Evolutionary conservation across 2,797 vertebrate species (phyloP), one percentile per base, ranked within the genome.

Genomic region (Carcharodon carcharias): DNA sequence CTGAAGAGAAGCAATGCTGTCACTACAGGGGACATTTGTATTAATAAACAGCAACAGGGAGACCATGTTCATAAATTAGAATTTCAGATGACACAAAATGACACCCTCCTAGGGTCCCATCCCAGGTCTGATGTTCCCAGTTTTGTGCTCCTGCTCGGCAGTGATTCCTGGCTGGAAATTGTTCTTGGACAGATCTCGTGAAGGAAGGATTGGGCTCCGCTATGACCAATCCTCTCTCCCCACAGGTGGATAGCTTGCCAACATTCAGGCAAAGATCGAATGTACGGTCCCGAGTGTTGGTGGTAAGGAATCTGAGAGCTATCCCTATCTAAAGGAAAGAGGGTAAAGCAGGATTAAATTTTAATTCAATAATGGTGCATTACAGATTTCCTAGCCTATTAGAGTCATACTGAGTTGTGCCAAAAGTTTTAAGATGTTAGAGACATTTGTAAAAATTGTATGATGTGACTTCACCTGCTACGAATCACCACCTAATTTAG

Each of bases 21-120:
- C 28, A 7, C 28, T 31, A 9, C 69, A 71, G 26, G 69, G 8
- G 69, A 71, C 4, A 7, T 71, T 71, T 71, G 69, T 71, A 7
- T 71, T 71, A 6, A 1, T 11, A 71, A 28, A 71, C 26, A 71
- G 28, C 69, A 71, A 71, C 69, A 71, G 26, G 28, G 7, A 31
- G 69, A 71, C 28, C 69, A 71, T 8, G 28, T 7, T 31, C 6
- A 28, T 71, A 71, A 71, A 8, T 31, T 28, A 8, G 23, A 69
- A 6, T 21, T 4, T 97, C 96, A 7, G 95, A 96, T 97, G 97
- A 96, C 96, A 31, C 93, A 96, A 40, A 77, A 96, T 89, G 87
- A 26, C 4, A 31, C 14, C 11, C 56, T 35, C 4, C 54, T 5
- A 58, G 54, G 35, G 18, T 61, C 28, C 28, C 54, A 21, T 1